A percentile compares a stretch with the other conserved stretches of the same genome.
Evolutionary conservation across 92 coral and sea anemone species (phyloP).

Genomic region (Galaxea fascicularis): DNA sequence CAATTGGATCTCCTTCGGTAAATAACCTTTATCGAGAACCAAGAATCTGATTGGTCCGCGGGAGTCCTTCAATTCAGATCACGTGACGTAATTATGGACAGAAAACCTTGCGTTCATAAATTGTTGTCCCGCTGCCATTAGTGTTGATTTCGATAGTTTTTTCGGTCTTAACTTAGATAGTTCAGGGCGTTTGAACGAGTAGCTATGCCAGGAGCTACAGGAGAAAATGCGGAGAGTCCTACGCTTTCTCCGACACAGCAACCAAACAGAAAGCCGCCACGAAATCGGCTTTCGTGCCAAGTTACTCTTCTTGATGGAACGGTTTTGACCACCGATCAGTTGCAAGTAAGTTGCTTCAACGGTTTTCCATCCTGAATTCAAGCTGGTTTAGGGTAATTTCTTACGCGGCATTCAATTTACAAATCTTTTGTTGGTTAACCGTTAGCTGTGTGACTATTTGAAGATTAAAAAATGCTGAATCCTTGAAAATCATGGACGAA

Average conservation of each 20-base stretch:
- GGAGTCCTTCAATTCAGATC: not conserved
- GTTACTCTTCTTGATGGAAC: slow-evolving; percentile 94
- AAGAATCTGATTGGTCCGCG: slow-evolving; percentile 35
- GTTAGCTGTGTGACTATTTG: too few species aligned
- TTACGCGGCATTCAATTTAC: not conserved
- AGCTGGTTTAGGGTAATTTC: not conserved
- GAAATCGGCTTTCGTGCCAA: slow-evolving; percentile 87
- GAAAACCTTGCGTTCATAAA: not conserved
- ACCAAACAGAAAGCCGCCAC: slow-evolving; percentile 72
- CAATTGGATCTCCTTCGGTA: slow-evolving; percentile 11
- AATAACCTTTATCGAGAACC: not conserved
- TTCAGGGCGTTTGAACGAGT: not conserved
- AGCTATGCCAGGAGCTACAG: slow-evolving; percentile 77
- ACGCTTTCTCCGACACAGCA: slow-evolving; percentile 68
- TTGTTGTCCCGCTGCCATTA: not conserved
- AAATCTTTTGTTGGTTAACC: not conserved
- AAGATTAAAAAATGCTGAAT: not conserved
- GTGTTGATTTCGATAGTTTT: not conserved
- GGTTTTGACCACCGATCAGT: slow-evolving; percentile 79
- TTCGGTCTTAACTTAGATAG: not conserved
- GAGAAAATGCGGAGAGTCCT: slow-evolving; percentile 61
- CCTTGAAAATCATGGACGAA: not conserved
- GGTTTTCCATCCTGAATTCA: not conserved
- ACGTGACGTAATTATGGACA: slow-evolving; percentile 26
- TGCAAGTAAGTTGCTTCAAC: slow-evolving; percentile 70